Base-by-base conservation (phyloP, 2,888 invertebrate genomes). In the Drosophila siamana region DNA sequence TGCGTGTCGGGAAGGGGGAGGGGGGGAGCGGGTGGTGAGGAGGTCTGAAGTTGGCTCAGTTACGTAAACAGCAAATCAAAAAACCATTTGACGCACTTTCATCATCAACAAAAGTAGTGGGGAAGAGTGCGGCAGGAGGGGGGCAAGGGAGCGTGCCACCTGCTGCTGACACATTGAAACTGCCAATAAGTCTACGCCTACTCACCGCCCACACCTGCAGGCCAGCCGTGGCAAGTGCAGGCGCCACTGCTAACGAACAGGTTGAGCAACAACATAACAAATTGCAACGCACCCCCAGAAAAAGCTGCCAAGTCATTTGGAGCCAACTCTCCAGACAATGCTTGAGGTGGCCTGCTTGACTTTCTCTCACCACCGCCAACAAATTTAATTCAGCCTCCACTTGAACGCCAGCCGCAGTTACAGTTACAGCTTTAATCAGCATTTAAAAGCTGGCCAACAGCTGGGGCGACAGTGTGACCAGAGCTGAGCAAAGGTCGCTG, bases 1-100 rank as follows among this genome's bases (percentile, higher is more conserved):
- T 16, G 43, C 28, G 30, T 3, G 15, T 9, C 2, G 11, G 4
- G 9, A 44, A 38, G 4, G 11, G 4, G 9, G 48, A 38, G 38
- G 1, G 7, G 13, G n/a, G 2, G n/a, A 1, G 33, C 16, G 40
- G 26, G 26, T 26, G 33, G 19, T 3, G n/a, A 19, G 19, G 3
- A 41, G 28, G 46, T 9, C 46, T 38, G 13, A 48, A 43, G 61
- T 72, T 51, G 69, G 78, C 74, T 80, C 75, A 71, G 88, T 81
- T 88, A 88, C 80, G 85, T 70, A 82, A 77, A 85, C 75, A 79
- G 78, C 81, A 86, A 85, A 88, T 88, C 86, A 86, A 86, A 86
- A 86, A 86, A 82, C 87, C 85, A 86, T 88, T 84, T 87, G 87
- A 84, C 86, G 86, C 88, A 88, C 78, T 86, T 87, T 84, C 87